phyloP scores from a whole-genome alignment of 2,113 vertebrate species.

The Bathybates hornii region DNA sequence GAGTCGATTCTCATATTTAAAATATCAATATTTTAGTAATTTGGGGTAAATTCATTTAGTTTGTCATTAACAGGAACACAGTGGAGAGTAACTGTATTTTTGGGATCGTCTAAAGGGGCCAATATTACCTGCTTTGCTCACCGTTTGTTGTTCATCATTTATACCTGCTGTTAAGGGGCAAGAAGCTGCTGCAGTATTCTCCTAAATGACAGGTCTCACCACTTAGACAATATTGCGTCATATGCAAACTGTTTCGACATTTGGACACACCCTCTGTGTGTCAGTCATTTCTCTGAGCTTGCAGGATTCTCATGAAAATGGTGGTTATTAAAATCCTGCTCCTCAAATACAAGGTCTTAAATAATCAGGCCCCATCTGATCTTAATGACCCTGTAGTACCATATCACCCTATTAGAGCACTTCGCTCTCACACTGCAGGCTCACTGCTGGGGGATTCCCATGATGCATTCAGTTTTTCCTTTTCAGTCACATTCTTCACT shows the following conservation, averaged over 20 bases:
- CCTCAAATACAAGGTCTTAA: background rate
- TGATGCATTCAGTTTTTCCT: background rate
- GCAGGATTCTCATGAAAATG: background rate
- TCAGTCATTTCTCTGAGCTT: background rate
- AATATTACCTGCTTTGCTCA: background rate
- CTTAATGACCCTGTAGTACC: background rate
- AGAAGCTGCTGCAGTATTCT: background rate
- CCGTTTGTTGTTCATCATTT: background rate
- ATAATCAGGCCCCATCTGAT: background rate
- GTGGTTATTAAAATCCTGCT: background rate
- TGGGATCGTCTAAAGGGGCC: background rate
- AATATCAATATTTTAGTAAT: background rate
- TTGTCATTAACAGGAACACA: background rate
- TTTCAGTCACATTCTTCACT: background rate
- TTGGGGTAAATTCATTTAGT: background rate
- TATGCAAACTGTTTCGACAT: background rate
- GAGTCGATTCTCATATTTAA: background rate
- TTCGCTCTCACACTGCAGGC: rapidly evolving
- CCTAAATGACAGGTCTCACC: background rate
- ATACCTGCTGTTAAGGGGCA: background rate
- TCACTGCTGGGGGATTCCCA: background rate
- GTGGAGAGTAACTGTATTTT: background rate
- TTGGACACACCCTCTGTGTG: background rate
- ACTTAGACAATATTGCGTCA: background rate
- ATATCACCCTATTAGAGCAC: background rate